These are phyloP conservation scores for Dendroctonus ponderosae DNA, from an alignment of 1,140 invertebrate species.

Conservation along the genomic window DNA sequence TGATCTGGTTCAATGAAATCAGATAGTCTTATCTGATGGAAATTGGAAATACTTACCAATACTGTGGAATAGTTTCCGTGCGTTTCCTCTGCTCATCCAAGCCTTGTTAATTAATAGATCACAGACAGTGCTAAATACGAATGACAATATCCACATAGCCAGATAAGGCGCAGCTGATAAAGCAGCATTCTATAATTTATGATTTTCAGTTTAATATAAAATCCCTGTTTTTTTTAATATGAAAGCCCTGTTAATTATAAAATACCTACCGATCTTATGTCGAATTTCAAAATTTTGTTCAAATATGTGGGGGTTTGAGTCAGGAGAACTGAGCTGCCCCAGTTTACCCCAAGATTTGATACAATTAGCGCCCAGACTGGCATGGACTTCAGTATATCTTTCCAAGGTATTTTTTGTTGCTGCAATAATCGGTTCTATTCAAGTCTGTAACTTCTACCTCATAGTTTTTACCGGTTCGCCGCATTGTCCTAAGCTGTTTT, in stretches of 20 bases:
- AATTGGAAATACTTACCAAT: conserved; percentile 53
- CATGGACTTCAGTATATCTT: conserved; percentile 68
- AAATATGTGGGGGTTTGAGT: conserved; percentile 91
- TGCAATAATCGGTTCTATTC: not conserved
- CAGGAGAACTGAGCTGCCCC: conserved; percentile 90
- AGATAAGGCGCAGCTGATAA: conserved; percentile 78
- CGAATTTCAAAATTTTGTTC: conserved; percentile 73
- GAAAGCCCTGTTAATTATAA: conserved; percentile 47
- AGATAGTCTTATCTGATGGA: conserved; percentile 6
- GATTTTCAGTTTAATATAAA: not conserved
- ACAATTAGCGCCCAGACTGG: conserved; percentile 83
- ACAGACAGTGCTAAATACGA: conserved; percentile 62
- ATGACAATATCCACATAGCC: conserved; percentile 66
- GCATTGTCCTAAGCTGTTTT: conserved; percentile 54
- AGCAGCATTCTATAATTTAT: conserved; percentile 65
- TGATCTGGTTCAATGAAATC: no score
- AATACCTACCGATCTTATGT: conserved; percentile 60
- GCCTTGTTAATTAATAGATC: conserved; percentile 62
- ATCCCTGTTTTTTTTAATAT: not conserved
- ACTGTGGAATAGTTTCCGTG: conserved; percentile 66
- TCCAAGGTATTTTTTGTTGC: conserved; percentile 66
- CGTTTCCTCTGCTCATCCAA: conserved; percentile 53
- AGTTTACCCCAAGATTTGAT: conserved; percentile 83
- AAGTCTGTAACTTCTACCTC: not conserved
- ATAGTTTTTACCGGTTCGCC: conserved; percentile 47